Evolutionary conservation across 2,113 vertebrate genomes (phyloP).

Genomic region (Pedetes capensis): DNA sequence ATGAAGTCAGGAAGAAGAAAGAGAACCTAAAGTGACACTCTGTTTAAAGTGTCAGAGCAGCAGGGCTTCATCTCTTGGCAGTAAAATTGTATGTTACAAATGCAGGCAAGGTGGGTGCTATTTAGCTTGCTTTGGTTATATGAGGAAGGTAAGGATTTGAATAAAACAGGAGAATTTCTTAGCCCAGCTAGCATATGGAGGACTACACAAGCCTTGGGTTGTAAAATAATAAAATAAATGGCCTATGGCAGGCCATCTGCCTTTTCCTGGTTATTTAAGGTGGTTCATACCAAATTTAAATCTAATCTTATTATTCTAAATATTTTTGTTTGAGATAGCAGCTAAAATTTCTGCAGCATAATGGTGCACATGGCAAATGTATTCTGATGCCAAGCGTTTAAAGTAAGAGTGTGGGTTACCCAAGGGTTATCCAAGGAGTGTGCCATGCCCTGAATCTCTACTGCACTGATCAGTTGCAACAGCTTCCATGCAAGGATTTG

Average conservation of each 20-base stretch:
- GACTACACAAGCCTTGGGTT: conserved; percentile 77
- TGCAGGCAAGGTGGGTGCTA: conserved; percentile 46
- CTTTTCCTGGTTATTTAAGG: conserved; percentile 77
- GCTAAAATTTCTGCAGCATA: conserved; percentile 74
- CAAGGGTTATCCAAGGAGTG: neutral
- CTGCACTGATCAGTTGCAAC: neutral
- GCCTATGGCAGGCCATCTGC: conserved; percentile 86
- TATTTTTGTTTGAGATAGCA: conserved; percentile 80
- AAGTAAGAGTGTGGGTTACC: conserved; percentile 7
- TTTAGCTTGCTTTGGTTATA: neutral
- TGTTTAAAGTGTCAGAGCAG: neutral
- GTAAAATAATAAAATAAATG: conserved; percentile 88
- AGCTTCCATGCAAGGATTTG: neutral
- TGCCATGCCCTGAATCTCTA: neutral
- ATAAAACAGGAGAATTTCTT: conserved; percentile 75
- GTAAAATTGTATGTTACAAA: neutral
- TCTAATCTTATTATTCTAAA: conserved; percentile 82
- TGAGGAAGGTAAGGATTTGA: conserved; percentile 69
- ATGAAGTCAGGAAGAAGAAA: neutral
- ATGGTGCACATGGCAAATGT: conserved; percentile 64
- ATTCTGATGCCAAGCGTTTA: conserved; percentile 48
- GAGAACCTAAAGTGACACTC: conserved; percentile 12
- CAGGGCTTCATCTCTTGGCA: conserved; percentile 26
- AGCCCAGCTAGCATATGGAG: conserved; percentile 83
- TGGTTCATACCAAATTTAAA: conserved; percentile 82